Evolutionary conservation across 2,113 vertebrate species (phyloP), one percentile per base, ranked within the genome.

Genomic region (Butastur rufipennis): DNA sequence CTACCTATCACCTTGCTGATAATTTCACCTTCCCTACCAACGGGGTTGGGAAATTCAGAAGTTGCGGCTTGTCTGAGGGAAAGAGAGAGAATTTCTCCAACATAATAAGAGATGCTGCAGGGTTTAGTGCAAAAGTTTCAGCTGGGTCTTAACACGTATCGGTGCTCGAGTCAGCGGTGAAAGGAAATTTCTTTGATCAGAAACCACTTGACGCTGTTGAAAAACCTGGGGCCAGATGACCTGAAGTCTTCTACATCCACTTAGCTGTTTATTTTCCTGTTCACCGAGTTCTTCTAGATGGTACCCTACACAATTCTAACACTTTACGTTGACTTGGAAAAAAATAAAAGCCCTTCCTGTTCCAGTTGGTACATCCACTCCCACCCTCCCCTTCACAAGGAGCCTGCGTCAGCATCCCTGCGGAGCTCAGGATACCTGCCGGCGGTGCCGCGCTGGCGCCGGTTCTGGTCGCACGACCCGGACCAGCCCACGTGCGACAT

Each of bases 401-500:
- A 67, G 66, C 61, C 71, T 2, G 53, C 7, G 6, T 3, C 26
- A 59, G 59, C 42, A 25, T 75, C 26, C 16, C 43, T 26, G 45
- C 53, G 2, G 22, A 31, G 40, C 50, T 10, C 1, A 3, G 18
- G 22, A 3, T 8, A 13, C 25, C 79, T 16, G 1, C 18, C 29
- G 25, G 9, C 8, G 7, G 21, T 2, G 43, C 36, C 16, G 1
- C 13, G 2, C 62, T 0, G 9, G 19, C 4, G 2, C 6, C 4
- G 3, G 14, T 1, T 25, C 40, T 8, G 7, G 3, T 15, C 5
- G 20, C 63, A 13, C 5, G 1, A 9, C 40, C 63, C 10, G 1
- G 6, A 31, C 29, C 72, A n/a, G 45, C n/a, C 47, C 22, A 2
- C 2, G 0, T 3, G 20, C 2, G 0, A 7, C 0, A 8, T 1